Evolutionary conservation across 1,140 invertebrate species (phyloP).

Genomic region (Eriocheir sinensis): DNA sequence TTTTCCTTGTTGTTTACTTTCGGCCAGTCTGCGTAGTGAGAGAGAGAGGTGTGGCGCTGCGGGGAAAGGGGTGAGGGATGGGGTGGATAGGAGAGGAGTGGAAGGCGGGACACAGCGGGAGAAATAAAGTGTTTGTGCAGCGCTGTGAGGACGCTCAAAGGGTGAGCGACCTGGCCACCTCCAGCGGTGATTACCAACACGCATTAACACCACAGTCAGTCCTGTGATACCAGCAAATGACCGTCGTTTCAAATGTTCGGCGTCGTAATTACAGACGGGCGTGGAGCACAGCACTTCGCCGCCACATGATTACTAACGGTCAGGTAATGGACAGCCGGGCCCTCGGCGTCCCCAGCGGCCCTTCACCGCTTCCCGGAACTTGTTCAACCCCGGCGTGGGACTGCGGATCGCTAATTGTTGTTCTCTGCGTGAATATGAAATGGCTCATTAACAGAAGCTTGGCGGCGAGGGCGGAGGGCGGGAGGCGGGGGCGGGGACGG

Average conservation of each 20-base stretch:
- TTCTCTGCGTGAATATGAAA: conserved; percentile 39
- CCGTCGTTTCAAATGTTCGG: background rate
- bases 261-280: background rate
- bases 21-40: background rate
- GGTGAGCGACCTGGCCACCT: background rate
- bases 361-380: background rate
- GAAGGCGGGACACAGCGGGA: too few species aligned
- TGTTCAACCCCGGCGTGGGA: conserved; percentile 26
- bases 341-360: background rate
- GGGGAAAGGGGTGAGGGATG: too few species aligned
- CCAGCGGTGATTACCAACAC: background rate
- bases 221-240: background rate
- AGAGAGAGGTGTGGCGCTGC: too few species aligned
- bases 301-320: background rate
- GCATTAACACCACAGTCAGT: background rate
- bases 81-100: too few species aligned
- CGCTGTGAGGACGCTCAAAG: too few species aligned
- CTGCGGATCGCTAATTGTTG: conserved; percentile 41
- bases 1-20: too few species aligned
- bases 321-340: background rate
- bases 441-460: conserved; percentile 20
- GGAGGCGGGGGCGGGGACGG: background rate
- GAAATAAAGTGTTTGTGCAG: background rate
- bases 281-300: background rate
- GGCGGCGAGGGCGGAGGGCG: background rate